Base-by-base conservation (phyloP, 2,113 vertebrate species). In the Erythrocercus mccallii region DNA sequence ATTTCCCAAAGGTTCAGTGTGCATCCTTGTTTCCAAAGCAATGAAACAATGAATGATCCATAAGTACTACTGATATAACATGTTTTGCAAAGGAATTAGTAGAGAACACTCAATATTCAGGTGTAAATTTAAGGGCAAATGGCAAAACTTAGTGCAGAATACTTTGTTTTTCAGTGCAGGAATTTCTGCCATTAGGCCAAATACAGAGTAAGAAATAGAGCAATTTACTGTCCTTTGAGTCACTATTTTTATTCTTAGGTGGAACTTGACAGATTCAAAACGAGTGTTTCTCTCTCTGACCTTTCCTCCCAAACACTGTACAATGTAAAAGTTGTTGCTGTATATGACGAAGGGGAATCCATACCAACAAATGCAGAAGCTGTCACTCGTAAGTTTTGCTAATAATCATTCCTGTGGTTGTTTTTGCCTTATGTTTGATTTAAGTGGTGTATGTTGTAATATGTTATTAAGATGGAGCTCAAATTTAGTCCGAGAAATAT, bases 231-330 rank as follows among this genome's bases (percentile, higher is more conserved):
- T 85, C 47, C 6, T 85, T 80, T 35, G 62, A 78, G 20, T 30
- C 10, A 37, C 28, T 92, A 1, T 50, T 88, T 92, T 86, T 56
- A 12, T 72, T 95, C 86, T 11, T 87, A 99, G 99, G 91, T 98
- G 47, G 99, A 99, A 72, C 98, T 99, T 3, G 96, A 96, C 27
- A 98, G 98, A 31, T 98, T 98, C 58, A 90, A 97, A 93, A 98
- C 98, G n/a, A 98, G 95, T 21, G 91, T 96, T 22, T 87, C 89
- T 51, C 98, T 99, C 74, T 82, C 90, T 73, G 96, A 97, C 78
- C 98, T 99, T 53, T 93, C 97, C 45, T 99, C 99, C 20, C 98
- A 99, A 97, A 99, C 98, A 4, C 97, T 98, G 48, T 99, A 99
- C 70, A 98, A 98, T 5, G 92, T 99, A 53, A 98, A 97, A 4